Percentiles rank a stretch among this genome's conserved stretches.
phyloP scores from a whole-genome alignment of 23 tunicate species.

The Trididemnum clinides region DNA sequence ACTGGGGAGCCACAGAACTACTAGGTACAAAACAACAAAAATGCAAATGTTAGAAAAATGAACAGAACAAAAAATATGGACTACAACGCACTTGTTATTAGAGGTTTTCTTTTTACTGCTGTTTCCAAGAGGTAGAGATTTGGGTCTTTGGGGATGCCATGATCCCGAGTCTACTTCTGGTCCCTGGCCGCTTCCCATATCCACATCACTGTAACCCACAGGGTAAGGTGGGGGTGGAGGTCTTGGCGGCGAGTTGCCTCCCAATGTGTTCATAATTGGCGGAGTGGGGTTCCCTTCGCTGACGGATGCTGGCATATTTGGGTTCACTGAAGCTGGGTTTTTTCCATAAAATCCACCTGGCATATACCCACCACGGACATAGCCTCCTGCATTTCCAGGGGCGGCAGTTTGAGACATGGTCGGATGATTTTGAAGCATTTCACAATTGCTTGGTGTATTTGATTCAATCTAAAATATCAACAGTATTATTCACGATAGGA shows the following conservation, averaged over 20 bases:
- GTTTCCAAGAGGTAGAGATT: conserved; percentile 73
- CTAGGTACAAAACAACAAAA: too few species aligned
- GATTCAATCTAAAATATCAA: background rate
- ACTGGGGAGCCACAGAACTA: too few species aligned
- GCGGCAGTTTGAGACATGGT: conserved; percentile 8
- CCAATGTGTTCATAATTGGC: conserved; percentile 3
- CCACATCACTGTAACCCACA: background rate
- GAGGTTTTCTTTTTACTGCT: conserved; percentile 37
- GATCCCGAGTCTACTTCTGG: background rate
- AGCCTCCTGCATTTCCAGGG: background rate
- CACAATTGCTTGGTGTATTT: background rate
- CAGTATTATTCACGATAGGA: too few species aligned
- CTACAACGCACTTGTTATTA: background rate
- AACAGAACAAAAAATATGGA: too few species aligned
- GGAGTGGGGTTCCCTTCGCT: background rate
- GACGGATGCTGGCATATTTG: background rate
- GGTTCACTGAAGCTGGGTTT: too few species aligned
- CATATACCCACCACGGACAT: background rate
- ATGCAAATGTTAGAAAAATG: too few species aligned
- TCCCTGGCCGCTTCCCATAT: background rate
- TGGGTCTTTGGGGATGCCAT: conserved; percentile 65
- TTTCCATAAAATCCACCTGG: conserved; percentile 14
- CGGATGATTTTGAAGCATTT: conserved; percentile 16
- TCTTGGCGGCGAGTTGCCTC: conserved; percentile 35
- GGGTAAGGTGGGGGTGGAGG: conserved; percentile 70